These are phyloP conservation scores for Synaphobranchus kaupii DNA, from an alignment of 2,797 vertebrate genomes.

Conservation along the genomic window DNA sequence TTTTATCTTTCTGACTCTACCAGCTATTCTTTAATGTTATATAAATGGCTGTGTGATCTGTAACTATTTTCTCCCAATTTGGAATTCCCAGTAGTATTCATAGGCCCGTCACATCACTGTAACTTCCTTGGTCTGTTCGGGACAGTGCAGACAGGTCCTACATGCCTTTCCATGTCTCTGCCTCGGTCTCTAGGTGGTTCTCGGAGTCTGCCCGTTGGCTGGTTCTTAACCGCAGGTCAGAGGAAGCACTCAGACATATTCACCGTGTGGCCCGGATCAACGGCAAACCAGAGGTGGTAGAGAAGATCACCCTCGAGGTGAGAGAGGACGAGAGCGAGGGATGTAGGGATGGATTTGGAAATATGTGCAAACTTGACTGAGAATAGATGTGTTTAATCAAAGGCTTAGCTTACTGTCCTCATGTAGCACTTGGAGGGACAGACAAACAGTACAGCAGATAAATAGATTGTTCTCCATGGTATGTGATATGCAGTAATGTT, in stretches of 20 bases:
- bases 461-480: background rate
- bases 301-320: slow-evolving; percentile 58
- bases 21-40: too few relatives aligned
- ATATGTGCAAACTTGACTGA: background rate
- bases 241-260: slow-evolving; percentile 64
- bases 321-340: slow-evolving; percentile 1
- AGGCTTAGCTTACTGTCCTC: background rate
- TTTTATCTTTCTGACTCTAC: too few relatives aligned
- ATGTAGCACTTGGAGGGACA: background rate
- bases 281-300: slow-evolving; percentile 55
- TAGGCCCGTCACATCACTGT: too few relatives aligned
- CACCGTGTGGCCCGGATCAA: slow-evolving; percentile 70
- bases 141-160: too few relatives aligned
- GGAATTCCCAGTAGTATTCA: too few relatives aligned
- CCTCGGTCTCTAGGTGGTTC: slow-evolving; percentile 66
- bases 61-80: too few relatives aligned
- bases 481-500: background rate
- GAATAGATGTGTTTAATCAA: background rate
- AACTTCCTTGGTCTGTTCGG: too few relatives aligned
- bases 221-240: slow-evolving; percentile 61
- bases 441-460: background rate
- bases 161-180: background rate
- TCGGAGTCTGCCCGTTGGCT: slow-evolving; percentile 75
- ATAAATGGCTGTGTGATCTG: too few relatives aligned
- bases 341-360: background rate